Evolutionary conservation across 2,888 invertebrate genomes (phyloP), one percentile per base, ranked within the genome.

Genomic region (Nemotelus pantherinus): DNA sequence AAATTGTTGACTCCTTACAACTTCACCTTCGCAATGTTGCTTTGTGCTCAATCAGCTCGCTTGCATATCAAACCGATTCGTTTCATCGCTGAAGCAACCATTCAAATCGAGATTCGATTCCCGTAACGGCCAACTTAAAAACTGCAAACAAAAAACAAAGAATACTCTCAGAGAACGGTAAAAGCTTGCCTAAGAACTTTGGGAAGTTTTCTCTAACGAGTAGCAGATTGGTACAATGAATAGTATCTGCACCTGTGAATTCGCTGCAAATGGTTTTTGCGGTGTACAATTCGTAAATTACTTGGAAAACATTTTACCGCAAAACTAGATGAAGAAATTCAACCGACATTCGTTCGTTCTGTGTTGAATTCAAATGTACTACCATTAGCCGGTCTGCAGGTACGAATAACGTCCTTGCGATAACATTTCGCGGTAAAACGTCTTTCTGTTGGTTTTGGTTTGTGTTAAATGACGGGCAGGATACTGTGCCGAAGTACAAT

Each of bases 391-490:
- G 47, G 50, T 68, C 60, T 60, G 7, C 41, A 25, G 25, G 25
- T 25, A 25, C 25, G 25, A 25, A 4, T 39, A 44, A 67, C 48
- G 45, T 44, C 57, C 71, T 57, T 72, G 9, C 57, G 45, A 2
- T 71, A 53, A 71, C 71, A 72, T 44, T 72, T 72, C 71, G 71
- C 58, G 71, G 71, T 72, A 58, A 45, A 41, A 72, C 7, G 53
- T 48, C 58, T 70, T 58, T 57, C 45, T 44, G 5, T 2, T 41
- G 47, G 25, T 25, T 25, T 25, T 25, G 25, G 67, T 67, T 67
- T 67, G 67, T 50, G 48, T 45, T 47, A 47, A 48, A 45, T 7
- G 7, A 7, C 3, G 3, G 50, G 25, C 25, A 25, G 25, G 25
- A 25, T 25, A 25, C 25, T 25, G 0, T 25, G 25, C 1, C 25